phyloP scores from a whole-genome alignment of 2,113 vertebrate genomes.

The Saccopteryx leptura region DNA sequence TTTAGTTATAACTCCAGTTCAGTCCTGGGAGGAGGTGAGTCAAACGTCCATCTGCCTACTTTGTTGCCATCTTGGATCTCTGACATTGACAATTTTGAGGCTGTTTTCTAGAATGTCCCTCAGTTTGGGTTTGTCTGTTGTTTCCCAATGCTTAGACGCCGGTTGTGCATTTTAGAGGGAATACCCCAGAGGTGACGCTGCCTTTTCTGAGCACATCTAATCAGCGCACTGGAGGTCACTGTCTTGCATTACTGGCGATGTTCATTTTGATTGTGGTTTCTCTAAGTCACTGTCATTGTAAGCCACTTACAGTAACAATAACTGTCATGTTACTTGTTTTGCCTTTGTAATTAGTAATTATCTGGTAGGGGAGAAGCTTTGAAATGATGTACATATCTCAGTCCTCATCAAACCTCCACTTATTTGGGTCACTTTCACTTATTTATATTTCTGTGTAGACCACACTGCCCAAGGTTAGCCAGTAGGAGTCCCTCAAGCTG shows the following conservation, averaged over 20 bases:
- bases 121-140: not conserved
- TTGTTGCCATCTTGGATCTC: too few relatives aligned
- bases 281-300: not conserved
- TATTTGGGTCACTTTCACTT: too few relatives aligned
- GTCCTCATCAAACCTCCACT: not conserved
- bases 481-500: not conserved
- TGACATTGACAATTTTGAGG: not conserved
- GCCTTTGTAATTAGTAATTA: not conserved
- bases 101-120: not conserved
- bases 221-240: accelerated
- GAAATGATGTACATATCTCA: not conserved
- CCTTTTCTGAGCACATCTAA: accelerated
- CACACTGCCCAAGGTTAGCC: not conserved
- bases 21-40: too few relatives aligned
- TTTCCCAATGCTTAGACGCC: not conserved
- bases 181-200: accelerated
- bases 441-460: not conserved
- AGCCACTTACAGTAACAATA: not conserved
- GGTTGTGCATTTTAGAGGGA: not conserved
- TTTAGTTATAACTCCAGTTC: too few relatives aligned
- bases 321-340: not conserved
- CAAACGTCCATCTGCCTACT: too few relatives aligned
- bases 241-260: accelerated
- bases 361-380: not conserved
- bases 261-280: not conserved